These are phyloP conservation scores for Desmophyllum pertusum DNA, from an alignment of 92 coral and sea anemone genomes.

Conservation along the genomic window DNA sequence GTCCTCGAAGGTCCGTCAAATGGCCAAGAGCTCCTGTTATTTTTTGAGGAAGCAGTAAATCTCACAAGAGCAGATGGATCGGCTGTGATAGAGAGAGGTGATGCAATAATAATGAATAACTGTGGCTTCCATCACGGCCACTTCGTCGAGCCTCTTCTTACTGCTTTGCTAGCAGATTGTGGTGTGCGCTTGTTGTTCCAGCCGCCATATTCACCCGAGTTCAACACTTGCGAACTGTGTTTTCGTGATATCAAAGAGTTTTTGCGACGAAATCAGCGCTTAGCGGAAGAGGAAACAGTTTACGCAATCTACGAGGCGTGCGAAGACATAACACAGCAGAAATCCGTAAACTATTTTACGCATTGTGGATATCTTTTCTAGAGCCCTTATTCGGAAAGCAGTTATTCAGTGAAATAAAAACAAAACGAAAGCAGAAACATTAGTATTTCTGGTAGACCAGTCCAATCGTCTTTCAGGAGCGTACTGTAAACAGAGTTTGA, in stretches of 20 bases:
- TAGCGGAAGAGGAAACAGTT: too few species aligned
- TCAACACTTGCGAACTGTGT: constrained; percentile 61
- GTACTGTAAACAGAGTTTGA: too few species aligned
- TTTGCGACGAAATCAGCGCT: constrained; percentile 40
- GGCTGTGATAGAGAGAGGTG: constrained; percentile 55
- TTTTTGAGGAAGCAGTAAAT: constrained; percentile 54
- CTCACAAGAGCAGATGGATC: constrained; percentile 49
- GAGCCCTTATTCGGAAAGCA: neutral
- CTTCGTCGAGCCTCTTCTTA: constrained; percentile 40
- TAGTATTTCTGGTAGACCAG: neutral
- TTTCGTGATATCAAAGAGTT: constrained; percentile 49
- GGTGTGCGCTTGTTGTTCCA: constrained; percentile 38
- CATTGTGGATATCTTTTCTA: constrained; percentile 29
- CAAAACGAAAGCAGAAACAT: constrained; percentile 1
- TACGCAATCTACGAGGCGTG: too few species aligned
- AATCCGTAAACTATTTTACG: too few species aligned
- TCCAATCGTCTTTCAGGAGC: neutral
- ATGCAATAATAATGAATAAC: constrained; percentile 66
- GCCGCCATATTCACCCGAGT: too few species aligned
- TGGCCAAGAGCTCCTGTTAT: constrained; percentile 55
- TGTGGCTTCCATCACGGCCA: constrained; percentile 75
- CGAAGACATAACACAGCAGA: too few species aligned
- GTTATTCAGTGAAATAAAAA: too few species aligned
- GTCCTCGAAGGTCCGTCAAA: constrained; percentile 42
- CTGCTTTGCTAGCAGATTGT: constrained; percentile 31